Evolutionary conservation across 2,888 invertebrate species (phyloP).

Genomic region (Crocallis elinguaria): DNA sequence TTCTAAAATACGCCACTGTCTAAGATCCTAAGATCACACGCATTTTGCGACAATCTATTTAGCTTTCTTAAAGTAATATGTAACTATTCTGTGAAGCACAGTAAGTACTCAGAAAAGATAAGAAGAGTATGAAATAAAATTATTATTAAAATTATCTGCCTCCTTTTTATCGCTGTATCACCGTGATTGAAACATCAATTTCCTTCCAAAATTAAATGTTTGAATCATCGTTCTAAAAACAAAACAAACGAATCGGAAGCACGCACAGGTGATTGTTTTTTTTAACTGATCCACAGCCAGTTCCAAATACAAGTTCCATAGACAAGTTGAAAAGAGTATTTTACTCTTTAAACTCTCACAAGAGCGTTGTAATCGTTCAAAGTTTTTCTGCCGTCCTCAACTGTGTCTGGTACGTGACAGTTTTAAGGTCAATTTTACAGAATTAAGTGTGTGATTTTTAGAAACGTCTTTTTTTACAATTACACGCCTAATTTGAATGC

Average conservation of each 20-base stretch:
- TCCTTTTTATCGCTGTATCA: background rate
- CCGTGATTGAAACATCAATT: conserved; percentile 45
- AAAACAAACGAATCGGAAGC: conserved; percentile 53
- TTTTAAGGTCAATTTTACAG: conserved; percentile 68
- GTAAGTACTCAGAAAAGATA: no score
- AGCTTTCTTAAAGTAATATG: no score
- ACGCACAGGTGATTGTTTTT: conserved; percentile 62
- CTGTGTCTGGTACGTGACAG: conserved; percentile 68
- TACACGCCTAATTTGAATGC: conserved; percentile 60
- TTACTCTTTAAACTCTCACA: conserved; percentile 17
- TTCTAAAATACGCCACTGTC: no score
- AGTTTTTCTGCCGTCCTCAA: conserved; percentile 52
- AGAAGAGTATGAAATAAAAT: background rate
- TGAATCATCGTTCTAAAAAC: conserved; percentile 57
- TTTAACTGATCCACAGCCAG: conserved; percentile 23
- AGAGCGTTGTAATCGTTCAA: conserved; percentile 28
- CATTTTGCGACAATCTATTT: no score
- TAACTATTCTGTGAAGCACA: no score
- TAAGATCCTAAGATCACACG: no score
- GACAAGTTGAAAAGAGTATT: conserved; percentile 26
- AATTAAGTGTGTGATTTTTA: conserved; percentile 56
- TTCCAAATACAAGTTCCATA: conserved; percentile 8
- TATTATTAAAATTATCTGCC: no score
- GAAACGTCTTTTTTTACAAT: conserved; percentile 47
- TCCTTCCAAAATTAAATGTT: conserved; percentile 56